Base-by-base conservation (phyloP, 92 coral and sea anemone species). In the Siderastrea siderea region DNA sequence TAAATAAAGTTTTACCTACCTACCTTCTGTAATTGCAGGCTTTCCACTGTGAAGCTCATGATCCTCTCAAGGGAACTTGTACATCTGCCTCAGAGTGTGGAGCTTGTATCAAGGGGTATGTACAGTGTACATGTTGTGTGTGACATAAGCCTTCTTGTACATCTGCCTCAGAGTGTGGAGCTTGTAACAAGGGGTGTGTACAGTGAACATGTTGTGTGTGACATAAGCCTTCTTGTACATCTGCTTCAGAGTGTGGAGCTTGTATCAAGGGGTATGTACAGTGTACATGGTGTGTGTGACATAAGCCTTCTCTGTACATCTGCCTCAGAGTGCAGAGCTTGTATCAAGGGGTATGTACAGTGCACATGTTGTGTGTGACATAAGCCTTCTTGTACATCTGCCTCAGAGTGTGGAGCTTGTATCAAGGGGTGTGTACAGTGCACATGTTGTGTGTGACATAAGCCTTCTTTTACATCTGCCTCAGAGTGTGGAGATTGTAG, bases 31-130 rank as follows among this genome's bases (percentile, higher is more conserved):
- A 7, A n/a, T 57, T 90, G 15, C 53, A 97, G 99, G 96, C 99
- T 10, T 97, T 95, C 83, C 99, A 94, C 84, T 96, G 99, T 86
- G 95, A 96, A 57, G 97, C 96, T 26, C 98, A 97, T 85, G 93
- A 95, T 68, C 99, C 98, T 6, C 76, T 95, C 46, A 87, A 86
- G 61, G 91, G 83, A 77, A 90, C 90, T n/a, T 77, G 81, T 46
- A 71, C 94, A 8, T 84, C 95, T 38, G 89, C 90, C n/a, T 82
- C 93, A 47, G 98, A 97, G 72, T 93, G 97, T 78, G 92, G 90
- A 52, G 90, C 95, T 7, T 91, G 96, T 76, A 89, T 88, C 11
- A 95, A 94, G 83, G 93, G 99, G 99, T 94, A 67, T 4, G 68
- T 77, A n/a, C 13, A 68, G 55, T 47, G 65, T 38, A 5, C 16